A percentile compares a stretch with the other conserved stretches of the same genome.
Evolutionary conservation across 2,888 invertebrate species (phyloP).

Genomic region (Pycnomerus fuliginosus): DNA sequence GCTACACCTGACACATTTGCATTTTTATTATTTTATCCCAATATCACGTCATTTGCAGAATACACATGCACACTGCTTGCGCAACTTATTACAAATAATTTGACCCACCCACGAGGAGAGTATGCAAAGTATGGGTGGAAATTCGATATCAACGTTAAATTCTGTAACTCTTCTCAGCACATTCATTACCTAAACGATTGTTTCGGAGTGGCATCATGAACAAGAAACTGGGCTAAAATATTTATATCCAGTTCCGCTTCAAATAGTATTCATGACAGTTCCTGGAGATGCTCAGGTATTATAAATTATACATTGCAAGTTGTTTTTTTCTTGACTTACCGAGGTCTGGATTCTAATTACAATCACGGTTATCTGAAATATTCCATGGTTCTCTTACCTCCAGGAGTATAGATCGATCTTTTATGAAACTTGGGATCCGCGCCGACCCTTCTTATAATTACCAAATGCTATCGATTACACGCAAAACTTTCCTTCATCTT

Average conservation of each 20-base stretch:
- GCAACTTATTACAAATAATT: constrained; percentile 16
- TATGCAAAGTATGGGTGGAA: constrained; percentile 3
- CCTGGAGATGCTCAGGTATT: constrained; percentile 23
- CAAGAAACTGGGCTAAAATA: constrained; percentile 31
- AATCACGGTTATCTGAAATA: constrained; percentile 9
- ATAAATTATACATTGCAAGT: constrained; percentile 31
- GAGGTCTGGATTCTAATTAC: constrained; percentile 6
- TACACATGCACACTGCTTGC: constrained; percentile 15
- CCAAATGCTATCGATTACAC: constrained; percentile 9
- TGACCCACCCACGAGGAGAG: constrained; percentile 13
- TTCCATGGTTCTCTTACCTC: not conserved
- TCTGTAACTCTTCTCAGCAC: not conserved
- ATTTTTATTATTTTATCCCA: constrained; percentile 15
- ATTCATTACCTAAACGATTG: constrained; percentile 10
- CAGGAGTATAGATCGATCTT: constrained; percentile 6
- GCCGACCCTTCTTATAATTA: constrained; percentile 5
- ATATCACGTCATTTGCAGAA: constrained; percentile 15
- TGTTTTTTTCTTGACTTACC: constrained; percentile 24
- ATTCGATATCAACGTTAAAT: not conserved
- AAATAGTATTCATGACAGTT: constrained; percentile 30
- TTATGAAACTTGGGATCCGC: constrained; percentile 1
- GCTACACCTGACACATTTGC: constrained; percentile 15
- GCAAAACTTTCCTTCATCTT: constrained; percentile 3
- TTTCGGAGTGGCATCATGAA: constrained; percentile 16
- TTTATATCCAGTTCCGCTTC: constrained; percentile 33